Conservation (phyloP, 2,113 vertebrate species). For the Synodontis membranacea region DNA sequence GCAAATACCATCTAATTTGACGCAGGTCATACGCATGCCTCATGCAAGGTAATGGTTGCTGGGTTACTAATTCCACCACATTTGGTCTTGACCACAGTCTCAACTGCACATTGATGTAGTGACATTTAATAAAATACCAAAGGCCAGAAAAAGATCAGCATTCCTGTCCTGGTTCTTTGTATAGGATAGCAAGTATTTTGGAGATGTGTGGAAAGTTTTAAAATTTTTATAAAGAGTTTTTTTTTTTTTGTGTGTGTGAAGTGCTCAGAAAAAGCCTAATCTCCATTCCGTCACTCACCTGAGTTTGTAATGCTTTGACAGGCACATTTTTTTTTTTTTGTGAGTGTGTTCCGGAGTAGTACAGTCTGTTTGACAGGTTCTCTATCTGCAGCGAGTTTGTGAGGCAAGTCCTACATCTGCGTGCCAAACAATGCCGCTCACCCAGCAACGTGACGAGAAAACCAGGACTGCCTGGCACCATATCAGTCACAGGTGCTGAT, state of each 20-base stretch:
- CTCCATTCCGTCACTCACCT: background rate
- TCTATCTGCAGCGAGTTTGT: slow-evolving; percentile 30
- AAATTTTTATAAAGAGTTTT: too few relatives aligned
- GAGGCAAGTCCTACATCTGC: slow-evolving; percentile 7
- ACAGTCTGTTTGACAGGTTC: slow-evolving; percentile 13
- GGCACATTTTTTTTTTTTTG: background rate
- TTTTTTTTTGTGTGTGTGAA: too few relatives aligned
- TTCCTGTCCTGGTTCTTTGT: slow-evolving; percentile 2
- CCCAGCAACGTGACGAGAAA: slow-evolving; percentile 20
- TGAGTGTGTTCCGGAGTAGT: background rate
- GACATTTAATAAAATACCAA: slow-evolving; percentile 4
- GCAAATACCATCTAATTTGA: background rate
- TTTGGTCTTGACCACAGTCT: background rate
- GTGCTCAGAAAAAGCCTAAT: background rate
- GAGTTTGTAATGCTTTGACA: slow-evolving; percentile 9
- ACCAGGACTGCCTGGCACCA: slow-evolving; percentile 20
- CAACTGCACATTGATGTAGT: background rate
- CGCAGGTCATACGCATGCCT: background rate
- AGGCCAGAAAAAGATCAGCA: background rate
- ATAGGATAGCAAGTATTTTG: background rate
- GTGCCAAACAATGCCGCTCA: slow-evolving; percentile 26
- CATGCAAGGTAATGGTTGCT: background rate
- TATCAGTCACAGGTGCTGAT: slow-evolving; percentile 7
- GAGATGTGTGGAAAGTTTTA: background rate
- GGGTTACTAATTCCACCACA: background rate